Evolutionary conservation across 2,888 invertebrate genomes (phyloP), one percentile per base, ranked within the genome.

Genomic region (Merodon equestris): DNA sequence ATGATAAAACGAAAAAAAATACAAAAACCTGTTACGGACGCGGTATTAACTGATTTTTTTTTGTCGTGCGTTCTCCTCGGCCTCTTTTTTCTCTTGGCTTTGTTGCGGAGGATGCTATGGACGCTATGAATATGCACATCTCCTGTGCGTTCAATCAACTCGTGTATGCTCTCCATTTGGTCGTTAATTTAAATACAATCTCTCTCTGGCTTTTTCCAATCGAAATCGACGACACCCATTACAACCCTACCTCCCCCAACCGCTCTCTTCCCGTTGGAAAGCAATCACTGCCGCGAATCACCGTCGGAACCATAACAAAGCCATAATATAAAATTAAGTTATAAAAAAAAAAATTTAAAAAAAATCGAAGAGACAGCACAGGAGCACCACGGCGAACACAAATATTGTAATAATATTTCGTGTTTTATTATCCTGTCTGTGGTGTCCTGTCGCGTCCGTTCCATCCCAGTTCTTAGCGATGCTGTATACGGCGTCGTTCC

Each of bases 271-370:
- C 27, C 27, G 2, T 56, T 48, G 15, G 54, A 27, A 67, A 40
- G 50, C 57, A 67, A 67, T 67, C 67, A 57, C 57, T 50, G 42
- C 48, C 13, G 10, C 40, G 1, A 54, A 56, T 66, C 38, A 66
- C 47, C 47, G 56, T 18, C 34, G 50, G 10, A 42, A 42, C 67
- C 57, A 67, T 67, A 67, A 67, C 67, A 67, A 57, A 57, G 57
- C 50, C 67, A 57, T 67, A 57, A 67, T 67, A 50, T 53, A 34
- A 67, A 67, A 67, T 67, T 67, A 67, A 67, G 67, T 67, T 57
- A 67, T 67, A 50, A 57, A 66, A 15, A 67, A 56, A 51, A 60
- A 19, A 14, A 19, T n/a, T n/a, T n/a, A 27, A 27, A 27, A 27
- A 7, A 7, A 27, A 27, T 7, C 2, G 27, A 27, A 27, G 7